These are phyloP conservation scores for Entomyzon cyanotis DNA, from an alignment of 2,113 vertebrate genomes.

Conservation along the genomic window DNA sequence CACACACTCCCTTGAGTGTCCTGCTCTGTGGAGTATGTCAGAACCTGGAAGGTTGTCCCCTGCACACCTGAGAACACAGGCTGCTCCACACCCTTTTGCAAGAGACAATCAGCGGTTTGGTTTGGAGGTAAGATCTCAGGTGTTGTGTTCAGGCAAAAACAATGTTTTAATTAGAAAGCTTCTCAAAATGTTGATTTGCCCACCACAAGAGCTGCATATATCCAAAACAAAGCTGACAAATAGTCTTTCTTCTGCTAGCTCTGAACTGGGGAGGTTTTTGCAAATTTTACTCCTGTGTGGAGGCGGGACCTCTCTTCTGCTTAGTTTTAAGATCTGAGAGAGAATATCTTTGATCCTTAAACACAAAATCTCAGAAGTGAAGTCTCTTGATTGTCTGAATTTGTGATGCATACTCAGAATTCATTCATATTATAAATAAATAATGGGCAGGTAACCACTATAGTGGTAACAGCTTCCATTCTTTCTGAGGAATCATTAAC, in stretches of 20 bases:
- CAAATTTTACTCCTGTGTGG: not conserved
- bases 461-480: not conserved
- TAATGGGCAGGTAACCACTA: not conserved
- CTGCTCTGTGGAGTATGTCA: not conserved
- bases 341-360: not conserved
- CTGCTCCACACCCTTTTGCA: not conserved
- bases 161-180: not conserved
- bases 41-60: not conserved
- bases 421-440: not conserved
- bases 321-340: not conserved
- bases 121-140: not conserved
- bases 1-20: not conserved
- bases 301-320: not conserved
- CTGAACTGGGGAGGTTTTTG: not conserved
- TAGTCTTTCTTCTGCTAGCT: not conserved
- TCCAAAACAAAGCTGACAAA: not conserved
- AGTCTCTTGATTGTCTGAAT: not conserved
- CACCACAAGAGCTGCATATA: not conserved
- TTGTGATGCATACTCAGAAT: not conserved
- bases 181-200: not conserved
- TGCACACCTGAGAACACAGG: accelerated
- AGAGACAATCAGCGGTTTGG: not conserved
- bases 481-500: not conserved
- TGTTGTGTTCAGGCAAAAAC: not conserved
- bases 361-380: not conserved